phyloP scores from a whole-genome alignment of 2,888 invertebrate species.

The Calephelis perditalis region DNA sequence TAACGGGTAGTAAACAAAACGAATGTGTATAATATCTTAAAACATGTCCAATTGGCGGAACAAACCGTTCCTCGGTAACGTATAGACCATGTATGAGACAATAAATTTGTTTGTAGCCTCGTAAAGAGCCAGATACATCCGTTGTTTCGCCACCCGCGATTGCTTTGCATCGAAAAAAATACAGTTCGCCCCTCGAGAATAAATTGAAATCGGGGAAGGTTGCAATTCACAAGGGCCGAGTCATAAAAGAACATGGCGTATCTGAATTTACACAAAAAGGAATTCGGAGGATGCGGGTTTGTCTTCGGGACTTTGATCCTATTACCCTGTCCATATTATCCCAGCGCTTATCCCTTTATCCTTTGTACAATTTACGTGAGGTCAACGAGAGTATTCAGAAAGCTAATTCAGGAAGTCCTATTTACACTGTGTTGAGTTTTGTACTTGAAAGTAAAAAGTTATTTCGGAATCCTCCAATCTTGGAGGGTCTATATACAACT shows the following conservation, averaged over 20 bases:
- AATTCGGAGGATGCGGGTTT: constrained; percentile 2
- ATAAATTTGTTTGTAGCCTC: constrained; percentile 59
- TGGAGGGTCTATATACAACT: too few relatives aligned
- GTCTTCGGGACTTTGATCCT: constrained; percentile 10
- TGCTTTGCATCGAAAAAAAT: constrained; percentile 66
- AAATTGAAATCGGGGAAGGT: constrained; percentile 65
- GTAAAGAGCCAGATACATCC: constrained; percentile 44
- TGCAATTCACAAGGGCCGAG: constrained; percentile 52
- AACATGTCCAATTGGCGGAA: constrained; percentile 32
- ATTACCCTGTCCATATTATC: constrained; percentile 8
- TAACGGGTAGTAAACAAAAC: constrained; percentile 18
- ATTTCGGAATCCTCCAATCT: not conserved
- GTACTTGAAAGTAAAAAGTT: constrained; percentile 6
- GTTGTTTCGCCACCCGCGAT: constrained; percentile 35
- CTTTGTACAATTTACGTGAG: constrained; percentile 8
- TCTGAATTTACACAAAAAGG: constrained; percentile 5
- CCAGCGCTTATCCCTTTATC: constrained; percentile 10
- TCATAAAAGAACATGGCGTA: constrained; percentile 33
- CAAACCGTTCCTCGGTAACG: constrained; percentile 40
- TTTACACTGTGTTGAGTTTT: not conserved
- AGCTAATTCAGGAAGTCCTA: not conserved
- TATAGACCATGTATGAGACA: constrained; percentile 53
- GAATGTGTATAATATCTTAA: constrained; percentile 32
- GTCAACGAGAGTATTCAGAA: constrained; percentile 1
- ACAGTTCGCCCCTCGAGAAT: constrained; percentile 47